phyloP scores from a whole-genome alignment of 1,140 invertebrate species.

The Drosophila teissieri region DNA sequence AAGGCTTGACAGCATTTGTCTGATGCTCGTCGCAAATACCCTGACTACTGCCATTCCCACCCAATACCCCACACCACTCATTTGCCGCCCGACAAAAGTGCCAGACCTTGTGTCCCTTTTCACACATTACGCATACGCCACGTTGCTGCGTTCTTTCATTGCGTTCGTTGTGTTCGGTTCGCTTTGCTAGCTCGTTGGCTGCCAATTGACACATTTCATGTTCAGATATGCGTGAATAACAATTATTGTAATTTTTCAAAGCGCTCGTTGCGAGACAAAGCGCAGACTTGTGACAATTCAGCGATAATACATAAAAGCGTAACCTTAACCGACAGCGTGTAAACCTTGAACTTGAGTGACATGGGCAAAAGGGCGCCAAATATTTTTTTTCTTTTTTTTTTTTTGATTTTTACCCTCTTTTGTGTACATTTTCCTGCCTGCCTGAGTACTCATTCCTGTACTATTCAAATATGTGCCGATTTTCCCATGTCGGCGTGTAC shows the following conservation, averaged over 20 bases:
- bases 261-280: slow-evolving; percentile 65
- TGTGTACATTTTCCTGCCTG: slow-evolving; percentile 7
- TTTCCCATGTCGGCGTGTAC: slow-evolving; percentile 39
- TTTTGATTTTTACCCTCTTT: slow-evolving; percentile 14
- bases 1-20: slow-evolving; percentile 51
- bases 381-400: slow-evolving; percentile 6
- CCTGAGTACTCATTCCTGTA: slow-evolving; percentile 1
- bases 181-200: slow-evolving; percentile 58
- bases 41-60: background rate
- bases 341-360: slow-evolving; percentile 81
- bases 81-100: slow-evolving; percentile 18
- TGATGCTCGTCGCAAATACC: slow-evolving; percentile 28
- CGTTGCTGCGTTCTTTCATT: slow-evolving; percentile 26
- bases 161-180: slow-evolving; percentile 6
- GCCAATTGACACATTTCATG: slow-evolving; percentile 80
- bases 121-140: slow-evolving; percentile 70
- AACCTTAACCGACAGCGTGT: slow-evolving; percentile 63
- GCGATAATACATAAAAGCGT: slow-evolving; percentile 51
- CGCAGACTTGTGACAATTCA: slow-evolving; percentile 62
- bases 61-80: background rate
- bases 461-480: slow-evolving; percentile 38
- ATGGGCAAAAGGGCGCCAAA: slow-evolving; percentile 34
- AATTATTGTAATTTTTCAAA: slow-evolving; percentile 78
- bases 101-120: slow-evolving; percentile 59
- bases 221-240: slow-evolving; percentile 82